Evolutionary conservation across 1,140 invertebrate species (phyloP).

Genomic region (Sipha flava): DNA sequence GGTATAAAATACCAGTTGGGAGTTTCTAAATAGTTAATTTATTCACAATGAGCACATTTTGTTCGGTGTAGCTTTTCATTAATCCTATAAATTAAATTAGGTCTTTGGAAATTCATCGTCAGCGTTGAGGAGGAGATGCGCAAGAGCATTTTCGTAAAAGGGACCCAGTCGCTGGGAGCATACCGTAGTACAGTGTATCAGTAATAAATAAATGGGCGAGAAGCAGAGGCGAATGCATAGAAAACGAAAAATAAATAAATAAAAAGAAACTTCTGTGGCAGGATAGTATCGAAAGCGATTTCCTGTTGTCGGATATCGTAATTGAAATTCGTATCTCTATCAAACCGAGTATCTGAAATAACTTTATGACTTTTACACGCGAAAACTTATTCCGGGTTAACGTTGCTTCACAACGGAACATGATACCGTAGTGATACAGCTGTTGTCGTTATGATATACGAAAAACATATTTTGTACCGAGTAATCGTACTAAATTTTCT

Average conservation of each 20-base stretch:
- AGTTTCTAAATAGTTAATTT: slow-evolving; percentile 1
- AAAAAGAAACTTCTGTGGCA: no score
- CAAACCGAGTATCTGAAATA: background rate
- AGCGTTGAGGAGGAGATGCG: no score
- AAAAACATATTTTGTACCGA: no score
- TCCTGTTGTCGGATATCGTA: background rate
- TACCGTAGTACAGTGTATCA: background rate
- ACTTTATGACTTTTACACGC: background rate
- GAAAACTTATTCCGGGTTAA: background rate
- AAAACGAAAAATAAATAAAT: no score
- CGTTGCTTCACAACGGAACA: no score
- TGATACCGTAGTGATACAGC: no score
- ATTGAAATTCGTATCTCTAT: background rate
- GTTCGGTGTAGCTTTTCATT: background rate
- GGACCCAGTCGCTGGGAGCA: background rate
- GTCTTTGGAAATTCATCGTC: background rate
- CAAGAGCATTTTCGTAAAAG: background rate
- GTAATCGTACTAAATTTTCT: no score
- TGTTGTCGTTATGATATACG: no score
- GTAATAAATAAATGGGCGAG: background rate
- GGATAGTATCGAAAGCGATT: background rate
- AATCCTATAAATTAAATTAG: background rate
- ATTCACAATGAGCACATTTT: background rate
- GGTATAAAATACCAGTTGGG: background rate
- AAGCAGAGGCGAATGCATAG: background rate